phyloP scores from a whole-genome alignment of 2,113 vertebrate species.

The Cebus imitator region DNA sequence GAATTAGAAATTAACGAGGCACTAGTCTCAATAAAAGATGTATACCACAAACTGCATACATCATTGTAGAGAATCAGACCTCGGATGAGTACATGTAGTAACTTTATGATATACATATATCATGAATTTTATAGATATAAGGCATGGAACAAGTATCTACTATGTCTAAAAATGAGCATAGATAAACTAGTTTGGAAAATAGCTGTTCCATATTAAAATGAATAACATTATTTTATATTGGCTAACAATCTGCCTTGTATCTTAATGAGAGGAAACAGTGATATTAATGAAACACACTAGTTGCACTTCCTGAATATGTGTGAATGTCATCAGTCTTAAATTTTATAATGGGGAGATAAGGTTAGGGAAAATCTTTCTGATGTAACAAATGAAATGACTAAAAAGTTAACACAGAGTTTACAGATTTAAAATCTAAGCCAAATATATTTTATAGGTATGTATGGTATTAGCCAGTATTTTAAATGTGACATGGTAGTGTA shows the following conservation, averaged over 20 bases:
- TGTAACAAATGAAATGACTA: neutral
- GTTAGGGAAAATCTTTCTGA: neutral
- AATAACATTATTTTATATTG: neutral
- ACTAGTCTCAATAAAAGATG: neutral
- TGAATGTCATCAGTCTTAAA: constrained; percentile 6
- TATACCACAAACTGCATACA: neutral
- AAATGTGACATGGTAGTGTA: neutral
- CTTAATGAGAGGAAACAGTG: neutral
- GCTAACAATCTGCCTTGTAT: neutral
- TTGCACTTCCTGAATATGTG: neutral
- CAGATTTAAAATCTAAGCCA: neutral
- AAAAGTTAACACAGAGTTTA: neutral
- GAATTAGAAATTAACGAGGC: neutral
- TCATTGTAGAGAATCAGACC: neutral
- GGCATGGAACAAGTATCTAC: neutral
- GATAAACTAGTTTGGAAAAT: neutral
- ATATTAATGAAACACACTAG: constrained; percentile 1
- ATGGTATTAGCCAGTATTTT: neutral
- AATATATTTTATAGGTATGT: neutral
- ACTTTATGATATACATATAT: neutral
- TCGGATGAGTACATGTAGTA: neutral
- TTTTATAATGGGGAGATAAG: constrained; percentile 27
- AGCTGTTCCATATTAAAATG: neutral
- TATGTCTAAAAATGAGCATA: neutral
- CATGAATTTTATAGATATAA: neutral